phyloP scores from a whole-genome alignment of 2,888 invertebrate species.

The Dicranocentrus wangi region DNA sequence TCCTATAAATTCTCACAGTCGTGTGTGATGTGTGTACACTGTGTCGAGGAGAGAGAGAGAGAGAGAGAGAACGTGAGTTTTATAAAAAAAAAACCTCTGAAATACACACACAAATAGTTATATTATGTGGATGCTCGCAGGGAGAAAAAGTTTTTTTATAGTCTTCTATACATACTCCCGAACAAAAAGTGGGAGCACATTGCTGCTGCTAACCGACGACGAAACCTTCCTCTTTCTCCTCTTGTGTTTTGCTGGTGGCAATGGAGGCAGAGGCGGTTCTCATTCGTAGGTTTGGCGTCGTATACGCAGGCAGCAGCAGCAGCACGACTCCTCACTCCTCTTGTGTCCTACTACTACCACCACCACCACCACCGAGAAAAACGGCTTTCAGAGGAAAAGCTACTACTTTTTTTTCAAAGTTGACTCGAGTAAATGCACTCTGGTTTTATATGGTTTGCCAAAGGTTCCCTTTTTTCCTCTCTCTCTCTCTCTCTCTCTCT shows the following conservation, averaged over 20 bases:
- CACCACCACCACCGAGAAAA: conserved; percentile 3
- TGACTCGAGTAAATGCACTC: background rate
- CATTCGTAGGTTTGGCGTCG: too few relatives aligned
- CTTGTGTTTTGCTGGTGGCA: conserved; percentile 33
- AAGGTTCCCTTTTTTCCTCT: background rate
- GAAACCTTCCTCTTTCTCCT: conserved; percentile 32
- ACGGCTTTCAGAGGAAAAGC: conserved; percentile 11
- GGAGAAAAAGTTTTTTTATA: conserved; percentile 35
- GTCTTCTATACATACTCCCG: conserved; percentile 17
- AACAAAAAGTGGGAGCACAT: background rate
- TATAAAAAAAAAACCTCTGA: too few relatives aligned
- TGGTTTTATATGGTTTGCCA: background rate
- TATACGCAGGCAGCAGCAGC: background rate
- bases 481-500: conserved; percentile 8
- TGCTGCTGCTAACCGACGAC: background rate
- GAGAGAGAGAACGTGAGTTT: background rate
- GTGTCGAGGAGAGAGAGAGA: background rate
- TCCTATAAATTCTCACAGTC: conserved; percentile 38
- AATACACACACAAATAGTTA: conserved; percentile 16
- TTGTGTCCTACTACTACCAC: too few relatives aligned
- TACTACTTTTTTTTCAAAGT: background rate
- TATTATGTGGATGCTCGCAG: background rate
- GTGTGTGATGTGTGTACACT: conserved; percentile 4
- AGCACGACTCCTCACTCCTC: too few relatives aligned
- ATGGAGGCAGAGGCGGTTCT: too few relatives aligned